Conservation (phyloP, 2,113 vertebrate species). For the Ceyx margarethae region DNA sequence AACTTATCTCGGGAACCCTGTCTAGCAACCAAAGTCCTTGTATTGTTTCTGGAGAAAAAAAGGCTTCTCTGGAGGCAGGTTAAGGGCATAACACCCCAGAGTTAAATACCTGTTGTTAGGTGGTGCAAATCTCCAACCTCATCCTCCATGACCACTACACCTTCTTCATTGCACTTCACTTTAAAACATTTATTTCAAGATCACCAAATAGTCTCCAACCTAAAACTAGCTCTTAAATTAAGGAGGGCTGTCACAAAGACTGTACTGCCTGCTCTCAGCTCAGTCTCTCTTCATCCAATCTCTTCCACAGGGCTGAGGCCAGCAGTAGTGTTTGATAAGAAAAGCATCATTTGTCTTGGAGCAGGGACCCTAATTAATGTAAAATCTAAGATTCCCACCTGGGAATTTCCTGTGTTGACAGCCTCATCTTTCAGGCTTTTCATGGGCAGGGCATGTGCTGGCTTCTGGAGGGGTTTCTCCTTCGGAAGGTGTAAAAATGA, state of each 20-base stretch:
- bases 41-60: not conserved
- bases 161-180: not conserved
- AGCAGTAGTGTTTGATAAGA: not conserved
- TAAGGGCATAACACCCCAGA: not conserved
- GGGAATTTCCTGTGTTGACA: not conserved
- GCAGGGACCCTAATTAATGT: not conserved
- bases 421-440: not conserved
- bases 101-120: fast-evolving
- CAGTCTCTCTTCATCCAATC: not conserved
- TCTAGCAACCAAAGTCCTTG: not conserved
- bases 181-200: not conserved
- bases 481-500: not conserved
- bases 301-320: not conserved
- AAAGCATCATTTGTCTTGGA: not conserved
- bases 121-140: not conserved
- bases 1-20: not conserved
- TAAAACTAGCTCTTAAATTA: not conserved
- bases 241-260: not conserved
- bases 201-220: not conserved
- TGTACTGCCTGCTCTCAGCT: not conserved
- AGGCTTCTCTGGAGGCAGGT: not conserved
- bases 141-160: not conserved
- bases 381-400: not conserved
- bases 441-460: not conserved
- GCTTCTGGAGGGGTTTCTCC: not conserved